phyloP scores from a whole-genome alignment of 2,797 vertebrate species.

The Poecilia gillii region DNA sequence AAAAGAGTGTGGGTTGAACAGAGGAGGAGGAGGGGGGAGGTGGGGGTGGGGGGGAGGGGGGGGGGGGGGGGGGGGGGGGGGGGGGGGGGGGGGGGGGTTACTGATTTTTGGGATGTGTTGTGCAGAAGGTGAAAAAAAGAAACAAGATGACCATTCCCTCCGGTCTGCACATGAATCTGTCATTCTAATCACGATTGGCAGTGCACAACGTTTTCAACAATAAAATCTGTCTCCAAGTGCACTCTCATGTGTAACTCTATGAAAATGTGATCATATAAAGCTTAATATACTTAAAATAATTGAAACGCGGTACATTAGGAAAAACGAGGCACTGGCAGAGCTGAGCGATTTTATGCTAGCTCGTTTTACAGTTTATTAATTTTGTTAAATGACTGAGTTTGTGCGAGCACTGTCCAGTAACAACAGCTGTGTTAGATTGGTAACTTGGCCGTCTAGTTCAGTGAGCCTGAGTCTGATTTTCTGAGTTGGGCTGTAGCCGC shows the following conservation, averaged over 20 bases:
- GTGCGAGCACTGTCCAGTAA: background rate
- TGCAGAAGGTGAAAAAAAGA: background rate
- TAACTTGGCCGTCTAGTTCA: background rate
- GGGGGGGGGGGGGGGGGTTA: no score
- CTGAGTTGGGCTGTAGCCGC: background rate
- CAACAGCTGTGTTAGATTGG: background rate
- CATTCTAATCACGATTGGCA: slow-evolving; percentile 4
- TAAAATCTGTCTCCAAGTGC: slow-evolving; percentile 7
- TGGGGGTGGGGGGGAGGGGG: no score
- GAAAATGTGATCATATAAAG: background rate
- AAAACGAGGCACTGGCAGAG: background rate
- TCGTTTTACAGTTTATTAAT: slow-evolving; percentile 7
- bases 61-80: no score
- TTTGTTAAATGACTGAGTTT: background rate
- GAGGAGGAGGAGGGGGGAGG: no score
- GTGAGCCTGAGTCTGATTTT: background rate
- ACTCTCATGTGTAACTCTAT: background rate
- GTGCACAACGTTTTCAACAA: slow-evolving; percentile 2
- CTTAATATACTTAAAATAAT: slow-evolving; percentile 4
- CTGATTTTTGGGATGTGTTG: background rate
- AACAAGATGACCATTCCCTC: slow-evolving; percentile 5
- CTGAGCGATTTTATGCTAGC: slow-evolving; percentile 5
- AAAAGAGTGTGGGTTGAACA: no score
- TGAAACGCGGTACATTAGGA: background rate
- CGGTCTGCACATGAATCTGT: background rate